A percentile compares a stretch with the other conserved stretches of the same genome.
These are phyloP conservation scores for Panonychus citri DNA, from an alignment of 1,140 invertebrate genomes.

Conservation along the genomic window DNA sequence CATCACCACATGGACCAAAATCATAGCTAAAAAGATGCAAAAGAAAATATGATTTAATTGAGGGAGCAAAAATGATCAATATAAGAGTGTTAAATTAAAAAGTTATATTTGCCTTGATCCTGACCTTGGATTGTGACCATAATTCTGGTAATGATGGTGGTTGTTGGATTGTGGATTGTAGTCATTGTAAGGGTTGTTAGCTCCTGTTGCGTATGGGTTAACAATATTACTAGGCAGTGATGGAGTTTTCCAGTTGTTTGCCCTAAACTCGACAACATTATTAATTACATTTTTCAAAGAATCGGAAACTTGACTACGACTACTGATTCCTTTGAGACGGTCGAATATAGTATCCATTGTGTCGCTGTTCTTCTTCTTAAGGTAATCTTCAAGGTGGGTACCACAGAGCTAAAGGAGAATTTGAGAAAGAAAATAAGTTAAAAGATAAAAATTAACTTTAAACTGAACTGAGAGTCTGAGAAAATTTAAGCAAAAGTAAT, in stretches of 20 bases:
- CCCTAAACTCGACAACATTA: neutral
- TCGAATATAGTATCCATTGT: neutral
- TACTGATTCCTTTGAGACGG: neutral
- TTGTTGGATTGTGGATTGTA: neutral
- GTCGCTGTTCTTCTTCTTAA: neutral
- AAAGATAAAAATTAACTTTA: neutral
- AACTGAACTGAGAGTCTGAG: neutral
- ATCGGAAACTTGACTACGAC: neutral
- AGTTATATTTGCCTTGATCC: neutral
- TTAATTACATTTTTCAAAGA: neutral
- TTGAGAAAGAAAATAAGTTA: neutral
- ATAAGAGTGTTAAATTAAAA: neutral
- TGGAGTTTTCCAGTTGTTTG: neutral
- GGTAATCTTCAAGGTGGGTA: neutral
- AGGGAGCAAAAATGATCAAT: neutral
- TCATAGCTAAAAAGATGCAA: conserved; percentile 2
- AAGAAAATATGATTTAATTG: neutral
- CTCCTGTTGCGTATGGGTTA: neutral
- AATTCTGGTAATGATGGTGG: neutral
- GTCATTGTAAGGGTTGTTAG: neutral
- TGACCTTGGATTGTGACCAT: neutral
- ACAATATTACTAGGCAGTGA: neutral
- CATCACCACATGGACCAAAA: conserved; percentile 7
- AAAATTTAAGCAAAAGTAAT: neutral
- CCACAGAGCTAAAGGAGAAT: neutral